Evolutionary conservation across 2,888 invertebrate genomes (phyloP).

Genomic region (Aspidapion aeneum): DNA sequence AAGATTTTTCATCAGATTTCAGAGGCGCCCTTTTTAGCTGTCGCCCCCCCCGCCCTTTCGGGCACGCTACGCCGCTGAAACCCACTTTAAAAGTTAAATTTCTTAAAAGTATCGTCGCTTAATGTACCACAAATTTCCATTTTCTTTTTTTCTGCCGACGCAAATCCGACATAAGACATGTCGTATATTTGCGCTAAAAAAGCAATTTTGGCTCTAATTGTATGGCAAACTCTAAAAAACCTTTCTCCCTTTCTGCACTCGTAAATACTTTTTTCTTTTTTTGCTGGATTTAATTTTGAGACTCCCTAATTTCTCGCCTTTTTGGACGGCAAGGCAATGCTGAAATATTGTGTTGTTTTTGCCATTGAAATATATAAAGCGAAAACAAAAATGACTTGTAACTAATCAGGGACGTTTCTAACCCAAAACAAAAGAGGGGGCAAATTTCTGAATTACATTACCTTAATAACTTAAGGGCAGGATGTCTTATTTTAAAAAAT

Average conservation of each 20-base stretch:
- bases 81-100: too few species aligned
- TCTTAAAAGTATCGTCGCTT: not conserved
- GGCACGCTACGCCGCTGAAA: too few species aligned
- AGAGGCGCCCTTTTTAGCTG: too few species aligned
- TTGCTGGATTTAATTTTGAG: not conserved
- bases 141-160: not conserved
- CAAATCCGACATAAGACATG: not conserved
- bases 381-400: too few species aligned
- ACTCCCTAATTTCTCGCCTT: not conserved
- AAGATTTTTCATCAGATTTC: too few species aligned
- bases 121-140: not conserved
- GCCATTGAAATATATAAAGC: not conserved
- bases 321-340: not conserved
- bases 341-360: not conserved
- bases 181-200: not conserved
- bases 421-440: too few species aligned
- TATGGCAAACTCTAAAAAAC: not conserved
- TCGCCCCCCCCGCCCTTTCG: too few species aligned
- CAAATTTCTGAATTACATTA: too few species aligned
- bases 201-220: not conserved
- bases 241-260: too few species aligned
- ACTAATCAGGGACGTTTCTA: too few species aligned
- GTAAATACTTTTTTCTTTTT: not conserved
- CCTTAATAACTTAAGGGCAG: too few species aligned
- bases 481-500: too few species aligned